Conservation (phyloP, 1,140 invertebrate species). For the Harpegnathos saltator region DNA sequence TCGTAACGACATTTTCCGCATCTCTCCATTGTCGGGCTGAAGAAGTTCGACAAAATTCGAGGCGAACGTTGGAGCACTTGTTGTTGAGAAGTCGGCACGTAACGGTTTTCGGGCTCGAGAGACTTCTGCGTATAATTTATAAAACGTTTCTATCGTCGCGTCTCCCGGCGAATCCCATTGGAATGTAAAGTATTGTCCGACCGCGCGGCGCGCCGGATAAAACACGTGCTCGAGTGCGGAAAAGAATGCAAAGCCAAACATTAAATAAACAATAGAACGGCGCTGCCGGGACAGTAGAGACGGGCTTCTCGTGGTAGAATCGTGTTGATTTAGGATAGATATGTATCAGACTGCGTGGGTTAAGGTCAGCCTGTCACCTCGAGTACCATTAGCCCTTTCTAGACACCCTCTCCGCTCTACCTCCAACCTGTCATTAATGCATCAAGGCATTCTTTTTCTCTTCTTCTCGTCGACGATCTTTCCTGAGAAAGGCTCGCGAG, state of each 20-base stretch:
- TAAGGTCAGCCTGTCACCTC: constrained; percentile 84
- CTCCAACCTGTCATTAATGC: constrained; percentile 81
- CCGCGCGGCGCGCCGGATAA: constrained; percentile 3
- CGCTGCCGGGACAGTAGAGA: constrained; percentile 54
- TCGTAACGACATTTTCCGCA: constrained; percentile 4
- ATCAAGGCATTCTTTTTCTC: constrained; percentile 71
- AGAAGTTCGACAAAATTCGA: neutral
- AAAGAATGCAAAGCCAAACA: constrained; percentile 77
- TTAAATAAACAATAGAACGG: constrained; percentile 71
- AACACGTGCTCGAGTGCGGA: constrained; percentile 59
- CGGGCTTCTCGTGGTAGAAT: constrained; percentile 61
- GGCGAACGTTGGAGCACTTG: too few relatives aligned
- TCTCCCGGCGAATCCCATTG: constrained; percentile 24
- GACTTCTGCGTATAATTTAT: neutral
- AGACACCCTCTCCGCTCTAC: constrained; percentile 76
- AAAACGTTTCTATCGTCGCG: constrained; percentile 17
- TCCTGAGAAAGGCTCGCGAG: constrained; percentile 67
- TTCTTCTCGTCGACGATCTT: constrained; percentile 41
- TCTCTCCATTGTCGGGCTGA: neutral
- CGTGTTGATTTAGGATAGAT: constrained; percentile 85
- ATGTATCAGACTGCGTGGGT: constrained; percentile 80
- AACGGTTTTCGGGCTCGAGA: neutral
- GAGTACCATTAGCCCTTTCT: constrained; percentile 84
- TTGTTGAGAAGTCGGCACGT: neutral
- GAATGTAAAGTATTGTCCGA: constrained; percentile 25